Conservation (phyloP, 2,888 invertebrate species). For the Fragum whitleyi region DNA sequence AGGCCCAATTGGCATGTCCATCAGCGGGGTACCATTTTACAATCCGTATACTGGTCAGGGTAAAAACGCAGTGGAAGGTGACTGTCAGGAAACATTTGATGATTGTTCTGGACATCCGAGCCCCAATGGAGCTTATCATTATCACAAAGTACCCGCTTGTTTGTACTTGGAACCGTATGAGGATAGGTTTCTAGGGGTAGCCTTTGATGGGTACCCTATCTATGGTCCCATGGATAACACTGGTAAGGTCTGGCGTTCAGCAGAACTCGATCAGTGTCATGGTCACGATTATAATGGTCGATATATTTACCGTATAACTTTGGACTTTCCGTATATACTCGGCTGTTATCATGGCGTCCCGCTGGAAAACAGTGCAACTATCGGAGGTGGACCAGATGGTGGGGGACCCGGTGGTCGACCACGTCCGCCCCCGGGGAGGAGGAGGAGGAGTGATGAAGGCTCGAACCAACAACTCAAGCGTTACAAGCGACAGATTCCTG, state of each 20-base stretch:
- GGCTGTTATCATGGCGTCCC: constrained; percentile 45
- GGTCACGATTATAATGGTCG: constrained; percentile 36
- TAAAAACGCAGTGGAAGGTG: constrained; percentile 60
- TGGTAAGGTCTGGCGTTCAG: constrained; percentile 25
- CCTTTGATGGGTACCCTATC: constrained; percentile 55
- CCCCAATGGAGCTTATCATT: constrained; percentile 49
- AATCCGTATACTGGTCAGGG: constrained; percentile 56
- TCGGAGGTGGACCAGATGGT: not conserved
- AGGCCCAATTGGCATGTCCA: constrained; percentile 56
- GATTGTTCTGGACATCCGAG: constrained; percentile 55
- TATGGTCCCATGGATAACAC: constrained; percentile 46
- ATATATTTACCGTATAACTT: constrained; percentile 44
- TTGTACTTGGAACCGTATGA: constrained; percentile 29
- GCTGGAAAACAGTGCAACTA: not conserved
- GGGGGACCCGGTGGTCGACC: not conserved
- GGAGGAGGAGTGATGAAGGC: not conserved
- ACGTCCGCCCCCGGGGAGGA: not conserved
- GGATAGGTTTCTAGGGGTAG: constrained; percentile 58
- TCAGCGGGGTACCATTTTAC: constrained; percentile 58
- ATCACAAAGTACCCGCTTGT: constrained; percentile 57
- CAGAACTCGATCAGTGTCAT: constrained; percentile 48
- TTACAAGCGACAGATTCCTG: constrained; percentile 16
- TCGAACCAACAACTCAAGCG: not conserved
- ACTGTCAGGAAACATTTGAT: constrained; percentile 54
- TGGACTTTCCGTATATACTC: constrained; percentile 50